These are phyloP conservation scores for Rhabdornis inornatus DNA, from an alignment of 2,113 vertebrate species.

Conservation along the genomic window DNA sequence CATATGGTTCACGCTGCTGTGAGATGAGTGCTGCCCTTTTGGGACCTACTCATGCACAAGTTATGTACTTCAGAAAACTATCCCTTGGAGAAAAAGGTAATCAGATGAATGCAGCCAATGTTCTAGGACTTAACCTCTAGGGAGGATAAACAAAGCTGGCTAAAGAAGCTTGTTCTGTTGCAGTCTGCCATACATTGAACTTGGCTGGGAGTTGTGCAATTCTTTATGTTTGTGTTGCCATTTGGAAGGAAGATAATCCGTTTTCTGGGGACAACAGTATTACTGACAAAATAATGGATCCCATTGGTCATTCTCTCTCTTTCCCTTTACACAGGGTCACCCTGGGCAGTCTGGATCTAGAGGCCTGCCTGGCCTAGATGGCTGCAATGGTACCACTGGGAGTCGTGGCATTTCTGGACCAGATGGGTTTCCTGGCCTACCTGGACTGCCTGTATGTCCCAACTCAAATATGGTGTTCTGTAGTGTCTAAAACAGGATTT, in stretches of 20 bases:
- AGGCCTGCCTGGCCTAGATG: conserved; percentile 82
- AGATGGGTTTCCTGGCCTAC: conserved; percentile 71
- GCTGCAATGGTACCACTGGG: conserved; percentile 89
- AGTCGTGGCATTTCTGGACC: conserved; percentile 72
- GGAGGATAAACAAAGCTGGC: not conserved
- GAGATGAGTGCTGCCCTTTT: not conserved
- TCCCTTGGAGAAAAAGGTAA: not conserved
- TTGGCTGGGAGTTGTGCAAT: not conserved
- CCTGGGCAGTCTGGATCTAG: conserved; percentile 82
- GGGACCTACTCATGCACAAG: conserved; percentile 30
- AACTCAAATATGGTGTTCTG: not conserved
- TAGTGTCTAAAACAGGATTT: not conserved
- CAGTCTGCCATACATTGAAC: not conserved
- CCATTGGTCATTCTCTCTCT: not conserved
- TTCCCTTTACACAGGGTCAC: conserved; percentile 80
- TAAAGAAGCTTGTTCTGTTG: not conserved
- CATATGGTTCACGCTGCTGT: not conserved
- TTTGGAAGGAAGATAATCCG: not conserved
- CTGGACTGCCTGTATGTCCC: conserved; percentile 76
- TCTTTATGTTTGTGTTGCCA: not conserved
- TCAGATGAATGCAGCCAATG: not conserved
- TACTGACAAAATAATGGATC: not conserved
- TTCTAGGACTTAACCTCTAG: not conserved
- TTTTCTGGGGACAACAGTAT: not conserved
- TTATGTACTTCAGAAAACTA: not conserved